Conservation (phyloP, 2,888 invertebrate species). For the Drosophila tripunctata region DNA sequence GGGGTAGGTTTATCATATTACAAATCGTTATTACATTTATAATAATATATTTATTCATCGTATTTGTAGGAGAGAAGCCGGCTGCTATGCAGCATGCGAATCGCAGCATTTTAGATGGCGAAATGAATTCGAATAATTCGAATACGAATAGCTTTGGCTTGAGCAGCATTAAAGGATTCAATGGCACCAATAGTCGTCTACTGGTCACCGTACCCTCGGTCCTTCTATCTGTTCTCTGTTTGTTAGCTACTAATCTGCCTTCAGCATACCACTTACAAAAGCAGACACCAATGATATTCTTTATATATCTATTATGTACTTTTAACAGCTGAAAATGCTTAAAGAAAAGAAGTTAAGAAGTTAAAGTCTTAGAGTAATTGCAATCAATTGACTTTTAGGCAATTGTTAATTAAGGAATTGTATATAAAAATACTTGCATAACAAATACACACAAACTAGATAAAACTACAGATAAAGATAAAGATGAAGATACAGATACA, state of each 20-base stretch:
- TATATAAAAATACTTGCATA: constrained; percentile 45
- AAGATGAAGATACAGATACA: constrained; percentile 41
- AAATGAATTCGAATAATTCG: constrained; percentile 56
- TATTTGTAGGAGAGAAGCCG: constrained; percentile 81
- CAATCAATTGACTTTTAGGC: constrained; percentile 48
- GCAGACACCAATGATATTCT: constrained; percentile 39
- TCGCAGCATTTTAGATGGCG: constrained; percentile 81
- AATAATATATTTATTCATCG: neutral
- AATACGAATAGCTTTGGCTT: constrained; percentile 62
- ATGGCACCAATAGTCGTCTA: constrained; percentile 48
- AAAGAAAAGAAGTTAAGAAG: constrained; percentile 5
- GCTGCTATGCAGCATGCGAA: constrained; percentile 84
- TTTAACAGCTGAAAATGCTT: constrained; percentile 64
- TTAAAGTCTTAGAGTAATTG: constrained; percentile 43
- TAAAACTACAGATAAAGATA: neutral
- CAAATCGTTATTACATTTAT: neutral
- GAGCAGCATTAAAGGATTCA: constrained; percentile 58
- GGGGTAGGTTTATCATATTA: constrained; percentile 86
- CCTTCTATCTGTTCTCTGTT: constrained; percentile 43
- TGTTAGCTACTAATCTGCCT: constrained; percentile 43
- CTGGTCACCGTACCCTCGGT: constrained; percentile 35
- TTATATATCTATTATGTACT: constrained; percentile 42
- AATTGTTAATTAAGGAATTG: constrained; percentile 60
- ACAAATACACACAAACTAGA: constrained; percentile 24
- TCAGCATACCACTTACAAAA: constrained; percentile 30